Base-by-base conservation (phyloP, 1,140 invertebrate genomes). In the Chrysoperla carnea region DNA sequence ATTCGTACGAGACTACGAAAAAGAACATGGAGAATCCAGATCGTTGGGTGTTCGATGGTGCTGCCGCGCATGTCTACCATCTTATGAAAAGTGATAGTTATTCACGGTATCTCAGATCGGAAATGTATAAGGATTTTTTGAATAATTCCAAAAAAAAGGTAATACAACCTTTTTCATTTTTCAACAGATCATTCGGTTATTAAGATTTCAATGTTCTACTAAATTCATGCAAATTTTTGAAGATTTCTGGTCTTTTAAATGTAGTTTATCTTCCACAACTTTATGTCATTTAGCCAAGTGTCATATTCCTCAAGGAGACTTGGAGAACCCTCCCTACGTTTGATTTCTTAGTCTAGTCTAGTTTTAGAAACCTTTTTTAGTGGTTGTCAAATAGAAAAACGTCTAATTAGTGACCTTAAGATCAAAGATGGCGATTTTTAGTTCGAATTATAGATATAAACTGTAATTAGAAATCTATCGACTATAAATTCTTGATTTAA, bases 61-160 rank as follows among this genome's bases (percentile, higher is more conserved):
- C 95, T 38, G 87, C 90, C 59, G 91, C 93, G 7, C 95, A 99
- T 65, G 92, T 99, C 27, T 99, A 97, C 66, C 92, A 97, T 59
- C 68, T 99, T 44, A 99, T 99, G 96, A 97, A 97, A 59, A 94
- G 87, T 53, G 96, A 99, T 63, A 94, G 87, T 53, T 99, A 99
- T 59, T 93, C 90, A 35, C 73, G 96, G 48, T 99, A 97, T 62
- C 69, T 99, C 42, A 78, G 95, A 39, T 99, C 95, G 2, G 95
- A 99, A 55, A 94, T 96, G 84, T 99, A 97, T 65, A 96, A 95
- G 74, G 92, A 98, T 52, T 93, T 86, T 62, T 69, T 96, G 39
- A 92, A 85, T 64, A 88, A 87, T 50, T 88, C 87, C 37, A 92
- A 93, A 60, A 96, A 96, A 69, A 94, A 94, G 80, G 85, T 90